Base-by-base conservation (phyloP, 2,797 vertebrate species). In the Microchirus variegatus region DNA sequence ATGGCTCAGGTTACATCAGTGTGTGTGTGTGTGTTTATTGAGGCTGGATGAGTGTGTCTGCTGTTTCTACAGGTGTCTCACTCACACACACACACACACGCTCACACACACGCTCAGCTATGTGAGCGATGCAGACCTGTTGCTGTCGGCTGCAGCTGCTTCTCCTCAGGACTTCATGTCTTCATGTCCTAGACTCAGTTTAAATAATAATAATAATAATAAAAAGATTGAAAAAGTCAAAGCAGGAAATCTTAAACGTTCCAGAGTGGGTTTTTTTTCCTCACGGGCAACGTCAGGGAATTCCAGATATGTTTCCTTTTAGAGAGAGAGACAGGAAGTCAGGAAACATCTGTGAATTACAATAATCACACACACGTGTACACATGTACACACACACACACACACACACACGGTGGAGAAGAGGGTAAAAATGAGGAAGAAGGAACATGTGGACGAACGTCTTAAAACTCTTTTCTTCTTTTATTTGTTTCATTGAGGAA, bases 121-220 rank as follows among this genome's bases (percentile, higher is more conserved):
- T 87, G 84, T 51, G 36, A 67, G 70, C 85, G 70, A 86, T 86
- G 83, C 77, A 63, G 77, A 83, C 70, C 75, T 73, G 82, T 71
- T 77, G 70, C 76, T 17, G 63, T 31, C 7, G 31, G 31, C 4
- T 11, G 70, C 71, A 78, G 73, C 85, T 81, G 77, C 58, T 38
- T 64, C 40, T 55, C 63, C 68, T 70, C 75, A 56, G 47, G 46
- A 56, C 43, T 45, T 37, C 36, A 11, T 35, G 61, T 47, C 22
- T 43, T 35, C 14, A 11, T 35, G 61, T 47, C 22, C 44, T 35
- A 12, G n/a, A 50, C 53, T 54, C 54, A 66, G 41, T 5, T 7
- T 10, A 42, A 42, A 42, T 15, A 14, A 42, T 41, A 11, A 11
- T 41, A 14, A 12, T 14, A 11, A 11, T 10, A 0, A 41, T 11